Percentiles rank a stretch among this genome's conserved stretches.
phyloP scores from a whole-genome alignment of 2,888 invertebrate species.

The Deroplatys truncata region DNA sequence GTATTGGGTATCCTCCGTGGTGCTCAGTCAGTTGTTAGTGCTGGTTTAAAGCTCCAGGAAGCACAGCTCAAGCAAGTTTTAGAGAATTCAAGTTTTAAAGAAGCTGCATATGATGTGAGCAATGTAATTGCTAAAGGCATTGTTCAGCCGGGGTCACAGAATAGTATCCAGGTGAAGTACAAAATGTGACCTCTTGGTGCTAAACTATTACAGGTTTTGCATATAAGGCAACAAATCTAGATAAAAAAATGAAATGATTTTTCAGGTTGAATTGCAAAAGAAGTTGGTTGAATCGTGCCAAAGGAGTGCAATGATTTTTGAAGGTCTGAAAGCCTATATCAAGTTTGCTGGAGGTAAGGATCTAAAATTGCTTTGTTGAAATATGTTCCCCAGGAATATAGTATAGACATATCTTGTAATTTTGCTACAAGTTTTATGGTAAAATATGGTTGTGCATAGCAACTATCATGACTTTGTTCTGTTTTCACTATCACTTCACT shows the following conservation, averaged over 20 bases:
- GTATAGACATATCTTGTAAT: background rate
- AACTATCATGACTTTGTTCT: too few relatives aligned
- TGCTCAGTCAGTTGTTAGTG: slow-evolving; percentile 62
- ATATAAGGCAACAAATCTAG: too few relatives aligned
- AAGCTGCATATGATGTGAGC: slow-evolving; percentile 40
- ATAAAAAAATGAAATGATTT: background rate
- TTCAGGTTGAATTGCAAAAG: slow-evolving; percentile 41
- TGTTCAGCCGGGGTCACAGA: background rate
- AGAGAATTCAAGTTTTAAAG: slow-evolving; percentile 66
- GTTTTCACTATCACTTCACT: too few relatives aligned
- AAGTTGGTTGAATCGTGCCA: slow-evolving; percentile 57
- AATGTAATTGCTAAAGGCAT: background rate
- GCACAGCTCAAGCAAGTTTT: slow-evolving; percentile 57
- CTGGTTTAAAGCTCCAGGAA: slow-evolving; percentile 62
- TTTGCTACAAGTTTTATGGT: background rate
- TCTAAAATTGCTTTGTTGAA: background rate
- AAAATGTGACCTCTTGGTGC: background rate
- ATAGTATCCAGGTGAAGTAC: background rate
- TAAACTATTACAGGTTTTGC: background rate
- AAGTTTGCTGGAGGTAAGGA: slow-evolving; percentile 37
- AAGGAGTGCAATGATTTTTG: slow-evolving; percentile 63
- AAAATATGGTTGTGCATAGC: too few relatives aligned
- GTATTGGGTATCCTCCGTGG: slow-evolving; percentile 64
- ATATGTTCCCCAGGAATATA: background rate
- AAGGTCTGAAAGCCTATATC: slow-evolving; percentile 63